Base-by-base conservation (phyloP, 2,797 vertebrate genomes). In the Chelmon rostratus region DNA sequence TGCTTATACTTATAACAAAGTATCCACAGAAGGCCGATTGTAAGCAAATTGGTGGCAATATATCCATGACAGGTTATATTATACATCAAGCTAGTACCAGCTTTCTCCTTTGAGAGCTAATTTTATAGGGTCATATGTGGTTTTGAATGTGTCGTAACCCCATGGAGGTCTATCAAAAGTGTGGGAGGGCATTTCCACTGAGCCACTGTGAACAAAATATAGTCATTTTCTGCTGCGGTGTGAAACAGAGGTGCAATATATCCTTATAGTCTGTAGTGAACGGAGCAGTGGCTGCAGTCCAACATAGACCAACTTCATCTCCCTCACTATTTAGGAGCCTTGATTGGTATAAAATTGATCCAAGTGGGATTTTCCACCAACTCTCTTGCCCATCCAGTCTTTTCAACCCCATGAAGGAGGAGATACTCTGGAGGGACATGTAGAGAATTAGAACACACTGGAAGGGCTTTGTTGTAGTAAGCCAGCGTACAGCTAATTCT, bases 321-420 rank as follows among this genome's bases (percentile, higher is more conserved):
- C 64, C 38, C 35, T 65, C 46, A 61, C 70, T 89, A 77, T 89
- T 90, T 83, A 83, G 79, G 64, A 83, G 76, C 71, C 73, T 66
- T 81, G 76, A 86, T 91, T 91, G 86, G 84, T 88, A 78, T 83
- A 80, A 84, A 93, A 92, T 84, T 85, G 86, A 92, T 87, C 86
- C 86, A 81, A 64, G 81, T 76, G 84, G 85, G 91, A 91, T 90
- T 91, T 89, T 89, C 64, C 62, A 71, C 52, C 56, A 61, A 82
- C 81, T 79, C 54, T 58, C 81, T 54, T 84, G 31, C 66, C 49
- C 65, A 15, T 85, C 73, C 68, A 50, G 82, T 81, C 77, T 80
- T 88, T 91, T 81, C 76, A 87, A 54, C 52, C 68, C 78, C 6
- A 67, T 35, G 58, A 85, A 87, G 58, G 47, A 76, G 62, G 59